A percentile compares a stretch with the other conserved stretches of the same genome.
Evolutionary conservation across 2,797 vertebrate genomes (phyloP).

Genomic region (Tenualosa ilisha): DNA sequence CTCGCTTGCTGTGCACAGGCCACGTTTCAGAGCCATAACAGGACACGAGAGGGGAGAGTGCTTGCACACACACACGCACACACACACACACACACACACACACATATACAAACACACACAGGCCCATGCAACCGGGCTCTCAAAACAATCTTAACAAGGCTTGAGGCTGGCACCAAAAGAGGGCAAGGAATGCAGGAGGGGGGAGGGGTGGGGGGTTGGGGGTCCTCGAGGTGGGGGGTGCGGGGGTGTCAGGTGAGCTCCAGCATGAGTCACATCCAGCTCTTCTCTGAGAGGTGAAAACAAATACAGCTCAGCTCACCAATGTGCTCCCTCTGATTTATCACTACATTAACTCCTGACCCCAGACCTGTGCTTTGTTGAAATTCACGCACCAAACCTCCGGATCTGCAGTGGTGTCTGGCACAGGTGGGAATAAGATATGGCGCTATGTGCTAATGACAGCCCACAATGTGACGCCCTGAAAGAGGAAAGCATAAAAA

Average conservation of each 20-base stretch:
- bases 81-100: background rate
- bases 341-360: background rate
- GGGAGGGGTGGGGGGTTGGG: background rate
- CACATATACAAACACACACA: background rate
- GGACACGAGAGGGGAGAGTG: background rate
- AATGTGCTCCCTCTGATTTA: background rate
- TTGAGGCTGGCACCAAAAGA: conserved; percentile 3
- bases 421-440: conserved; percentile 47
- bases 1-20: background rate
- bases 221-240: background rate
- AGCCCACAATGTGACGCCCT: conserved; percentile 27
- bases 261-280: background rate
- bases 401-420: conserved; percentile 33
- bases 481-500: conserved; percentile 12
- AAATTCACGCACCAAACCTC: background rate
- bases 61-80: background rate
- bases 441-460: conserved; percentile 38
- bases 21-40: conserved; percentile 2
- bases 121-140: background rate
- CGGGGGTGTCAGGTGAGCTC: background rate
- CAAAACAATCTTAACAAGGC: background rate
- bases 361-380: background rate
- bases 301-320: background rate
- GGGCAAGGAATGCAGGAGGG: background rate
- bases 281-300: background rate